Evolutionary conservation across 2,113 vertebrate species (phyloP).

Genomic region (Urocitellus parryii): DNA sequence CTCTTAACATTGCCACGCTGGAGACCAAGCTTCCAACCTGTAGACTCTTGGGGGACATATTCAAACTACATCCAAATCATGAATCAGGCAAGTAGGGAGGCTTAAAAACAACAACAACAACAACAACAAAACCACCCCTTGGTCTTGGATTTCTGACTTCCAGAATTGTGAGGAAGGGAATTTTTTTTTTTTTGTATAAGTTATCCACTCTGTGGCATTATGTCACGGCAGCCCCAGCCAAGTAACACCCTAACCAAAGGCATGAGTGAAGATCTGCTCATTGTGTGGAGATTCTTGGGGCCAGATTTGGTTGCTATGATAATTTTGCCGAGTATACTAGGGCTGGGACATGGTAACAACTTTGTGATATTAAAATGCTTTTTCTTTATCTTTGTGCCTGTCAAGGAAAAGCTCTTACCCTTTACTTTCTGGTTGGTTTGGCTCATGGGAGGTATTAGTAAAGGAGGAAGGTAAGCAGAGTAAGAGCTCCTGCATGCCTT

Average conservation of each 20-base stretch:
- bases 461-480: not conserved
- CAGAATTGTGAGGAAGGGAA: not conserved
- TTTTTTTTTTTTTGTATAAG: not conserved
- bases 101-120: too few species aligned
- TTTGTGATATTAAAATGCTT: not conserved
- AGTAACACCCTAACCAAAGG: too few species aligned
- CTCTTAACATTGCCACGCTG: not conserved
- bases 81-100: not conserved
- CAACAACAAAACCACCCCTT: not conserved
- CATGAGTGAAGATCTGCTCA: not conserved
- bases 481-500: not conserved
- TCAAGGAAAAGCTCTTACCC: too few species aligned
- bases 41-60: not conserved
- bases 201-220: not conserved
- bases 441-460: too few species aligned
- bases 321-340: not conserved
- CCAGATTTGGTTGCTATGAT: not conserved
- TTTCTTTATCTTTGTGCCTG: not conserved
- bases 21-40: not conserved
- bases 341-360: not conserved
- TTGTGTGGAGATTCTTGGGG: not conserved
- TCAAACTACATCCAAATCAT: not conserved
- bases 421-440: not conserved
- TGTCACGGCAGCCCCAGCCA: accelerated
- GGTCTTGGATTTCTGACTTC: not conserved